Conservation (phyloP, 1,140 invertebrate genomes). For the Solen grandis region DNA sequence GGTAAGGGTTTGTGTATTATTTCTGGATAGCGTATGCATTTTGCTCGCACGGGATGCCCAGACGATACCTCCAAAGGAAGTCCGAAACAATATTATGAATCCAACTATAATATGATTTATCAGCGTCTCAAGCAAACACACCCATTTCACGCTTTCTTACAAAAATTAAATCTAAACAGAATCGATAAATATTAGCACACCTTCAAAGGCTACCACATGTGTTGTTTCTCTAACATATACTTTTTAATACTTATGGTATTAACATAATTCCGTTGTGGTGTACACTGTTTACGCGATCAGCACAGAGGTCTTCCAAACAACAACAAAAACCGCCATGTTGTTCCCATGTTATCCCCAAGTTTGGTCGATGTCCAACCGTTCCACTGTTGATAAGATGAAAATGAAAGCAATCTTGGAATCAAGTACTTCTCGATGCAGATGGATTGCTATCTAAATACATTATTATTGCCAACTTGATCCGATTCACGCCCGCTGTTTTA, state of each 20-base stretch:
- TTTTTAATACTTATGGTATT: slow-evolving; percentile 41
- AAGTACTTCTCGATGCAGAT: slow-evolving; percentile 45
- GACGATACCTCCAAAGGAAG: too few relatives aligned
- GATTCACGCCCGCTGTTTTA: slow-evolving; percentile 56
- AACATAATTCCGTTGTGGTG: slow-evolving; percentile 39
- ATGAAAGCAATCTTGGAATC: slow-evolving; percentile 47
- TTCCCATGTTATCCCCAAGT: slow-evolving; percentile 53
- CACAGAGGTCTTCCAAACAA: slow-evolving; percentile 46
- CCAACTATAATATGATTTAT: slow-evolving; percentile 41
- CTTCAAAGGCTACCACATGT: slow-evolving; percentile 31
- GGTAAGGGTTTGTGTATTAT: too few relatives aligned
- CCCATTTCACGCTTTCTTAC: slow-evolving; percentile 49
- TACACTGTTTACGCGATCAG: neutral
- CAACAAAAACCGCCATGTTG: slow-evolving; percentile 53
- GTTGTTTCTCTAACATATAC: slow-evolving; percentile 42
- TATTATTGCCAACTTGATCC: slow-evolving; percentile 50
- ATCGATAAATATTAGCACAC: slow-evolving; percentile 56
- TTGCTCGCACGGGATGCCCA: too few relatives aligned
- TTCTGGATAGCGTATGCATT: too few relatives aligned
- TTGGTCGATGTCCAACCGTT: slow-evolving; percentile 49
- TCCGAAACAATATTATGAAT: too few relatives aligned
- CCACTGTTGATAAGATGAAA: slow-evolving; percentile 45
- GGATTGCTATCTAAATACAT: slow-evolving; percentile 44
- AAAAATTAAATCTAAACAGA: slow-evolving; percentile 32
- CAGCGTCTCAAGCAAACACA: slow-evolving; percentile 32